Evolutionary conservation across 1,140 invertebrate genomes (phyloP), one percentile per base, ranked within the genome.

Genomic region (Philaenus spumarius): DNA sequence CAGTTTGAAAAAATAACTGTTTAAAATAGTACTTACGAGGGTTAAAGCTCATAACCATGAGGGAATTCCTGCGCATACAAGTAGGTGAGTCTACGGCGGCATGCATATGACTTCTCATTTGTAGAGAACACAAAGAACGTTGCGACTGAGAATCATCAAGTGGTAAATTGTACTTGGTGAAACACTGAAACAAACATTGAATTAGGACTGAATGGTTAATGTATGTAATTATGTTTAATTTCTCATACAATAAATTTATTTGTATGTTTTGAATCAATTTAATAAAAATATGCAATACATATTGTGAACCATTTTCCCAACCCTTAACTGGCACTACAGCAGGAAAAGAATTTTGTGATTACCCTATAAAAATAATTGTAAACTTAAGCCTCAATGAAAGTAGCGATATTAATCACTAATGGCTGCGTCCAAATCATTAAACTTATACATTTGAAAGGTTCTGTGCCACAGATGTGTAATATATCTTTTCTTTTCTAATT

Each of bases 31-130:
- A 61, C 64, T 67, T 70, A 69, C 71, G 63, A 53, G 70, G 72
- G 66, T 73, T 73, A 2, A 80, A 64, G 59, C 72, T 74, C 11
- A 69, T 66, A 50, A 65, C 61, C 26, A 76, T 61, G 3, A 73
- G 55, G 20, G 69, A 63, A 35, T 72, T 76, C 19, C 81, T 66
- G 65, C 85, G 78, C 26, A 91, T 80, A 71, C 95, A 97, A 0
- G 90, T 87, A 60, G 83, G 81, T 11, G 89, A 86, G 71, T 93
- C 85, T 0, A 90, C 83, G 5, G 93, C 89, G 2, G 87, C 91
- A 70, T 82, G 86, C 93, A 97, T 97, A 63, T 90, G 87, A 2
- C 87, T 81, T 62, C 84, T 84, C 61, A 97, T 77, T 72, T 97
- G 85, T 2, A 93, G 73, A 35, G 91, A 86, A 71, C 94, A 97